Evolutionary conservation across 2,888 invertebrate species (phyloP), one percentile per base, ranked within the genome.

Genomic region (Sthenelais limicola): DNA sequence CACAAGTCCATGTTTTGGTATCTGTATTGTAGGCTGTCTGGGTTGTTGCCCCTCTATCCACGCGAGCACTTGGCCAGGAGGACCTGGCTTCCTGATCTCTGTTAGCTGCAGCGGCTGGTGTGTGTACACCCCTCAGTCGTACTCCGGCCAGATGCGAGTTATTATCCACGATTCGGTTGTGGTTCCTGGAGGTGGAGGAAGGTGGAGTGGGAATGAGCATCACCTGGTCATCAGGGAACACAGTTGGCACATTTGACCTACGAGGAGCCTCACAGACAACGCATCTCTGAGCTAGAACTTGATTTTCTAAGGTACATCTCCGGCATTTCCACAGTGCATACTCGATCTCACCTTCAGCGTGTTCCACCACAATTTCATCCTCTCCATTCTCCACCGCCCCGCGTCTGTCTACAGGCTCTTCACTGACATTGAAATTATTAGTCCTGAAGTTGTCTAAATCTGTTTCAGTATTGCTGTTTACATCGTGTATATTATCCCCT

Each of bases 251-350:
- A 26, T 62, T 62, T 7, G 24, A 62, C 9, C 38, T 35, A 21
- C 77, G 89, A 0, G 93, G 93, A 0, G 93, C 91, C 80, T 93
- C 91, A 82, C 94, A 94, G 0, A 93, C 92, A 81, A 92, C 92
- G 86, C 94, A 94, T 74, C 92, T 90, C 5, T 91, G 90, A 75
- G 91, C 89, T 33, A 91, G 90, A 0, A 91, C 90, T 68, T 91
- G 90, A 88, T 94, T 94, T 79, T 93, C 91, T 43, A 94, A 88
- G 0, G 94, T 94, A 84, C 94, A 94, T 81, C 92, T 91, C 79
- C 90, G 90, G 83, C 89, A 89, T 70, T 79, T 78, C 89, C 89
- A 89, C 38, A 24, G 32, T 15, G 35, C 48, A 24, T 28, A 38
- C 0, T 66, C 48, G 18, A 18, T 48, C 28, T 47, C 67, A 1